Evolutionary conservation across 2,888 invertebrate species (phyloP).

Genomic region (Drosophila picticornis): DNA sequence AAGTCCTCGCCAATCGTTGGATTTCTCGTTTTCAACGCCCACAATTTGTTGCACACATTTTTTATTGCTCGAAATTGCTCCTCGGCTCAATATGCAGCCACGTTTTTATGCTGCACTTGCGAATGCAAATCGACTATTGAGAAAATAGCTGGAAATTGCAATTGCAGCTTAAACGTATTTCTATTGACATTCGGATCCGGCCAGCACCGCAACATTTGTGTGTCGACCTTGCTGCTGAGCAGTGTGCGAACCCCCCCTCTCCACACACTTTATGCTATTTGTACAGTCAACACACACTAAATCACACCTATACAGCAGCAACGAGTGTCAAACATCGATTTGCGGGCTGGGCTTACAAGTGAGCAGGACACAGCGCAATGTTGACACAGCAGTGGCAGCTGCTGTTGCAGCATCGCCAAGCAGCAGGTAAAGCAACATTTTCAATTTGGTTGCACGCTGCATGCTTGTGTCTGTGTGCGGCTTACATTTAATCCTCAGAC

Average conservation of each 20-base stretch:
- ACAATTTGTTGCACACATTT: neutral
- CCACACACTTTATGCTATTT: neutral
- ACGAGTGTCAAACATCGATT: constrained; percentile 42
- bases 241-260: constrained; percentile 5
- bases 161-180: constrained; percentile 55
- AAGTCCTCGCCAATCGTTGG: constrained; percentile 4
- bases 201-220: constrained; percentile 50
- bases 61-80: constrained; percentile 23
- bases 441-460: constrained; percentile 65
- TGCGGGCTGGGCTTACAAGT: constrained; percentile 18
- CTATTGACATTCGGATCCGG: constrained; percentile 59
- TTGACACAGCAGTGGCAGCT: constrained; percentile 3
- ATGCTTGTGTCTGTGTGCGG: constrained; percentile 13
- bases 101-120: constrained; percentile 17
- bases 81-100: constrained; percentile 55
- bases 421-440: constrained; percentile 32
- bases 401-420: neutral
- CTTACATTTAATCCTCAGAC: constrained; percentile 64
- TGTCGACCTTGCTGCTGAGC: constrained; percentile 6
- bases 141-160: constrained; percentile 30
- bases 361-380: constrained; percentile 2
- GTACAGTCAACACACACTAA: constrained; percentile 5
- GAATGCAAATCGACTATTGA: neutral
- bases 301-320: constrained; percentile 1
- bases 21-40: constrained; percentile 7